These are phyloP conservation scores for Charadrius vociferus DNA, from an alignment of 2,113 vertebrate genomes.

Conservation along the genomic window DNA sequence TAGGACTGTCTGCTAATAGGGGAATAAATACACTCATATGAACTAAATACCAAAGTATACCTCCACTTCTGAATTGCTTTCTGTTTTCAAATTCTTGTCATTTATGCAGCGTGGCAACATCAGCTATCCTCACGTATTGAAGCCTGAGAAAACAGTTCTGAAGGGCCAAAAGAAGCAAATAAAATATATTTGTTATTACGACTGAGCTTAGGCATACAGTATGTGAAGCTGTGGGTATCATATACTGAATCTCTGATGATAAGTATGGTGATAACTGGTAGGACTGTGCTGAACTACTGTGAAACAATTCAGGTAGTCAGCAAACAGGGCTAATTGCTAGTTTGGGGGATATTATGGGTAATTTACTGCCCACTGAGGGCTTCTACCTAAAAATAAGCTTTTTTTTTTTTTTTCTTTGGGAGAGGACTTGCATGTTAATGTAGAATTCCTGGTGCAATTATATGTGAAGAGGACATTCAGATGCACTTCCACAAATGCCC, in stretches of 20 bases:
- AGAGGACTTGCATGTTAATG: slow-evolving; percentile 54
- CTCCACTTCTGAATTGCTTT: slow-evolving; percentile 16
- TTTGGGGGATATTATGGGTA: slow-evolving; percentile 66
- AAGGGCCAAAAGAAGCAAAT: slow-evolving; percentile 23
- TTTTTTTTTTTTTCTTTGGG: not conserved
- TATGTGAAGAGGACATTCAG: slow-evolving; percentile 4
- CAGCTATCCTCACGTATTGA: not conserved
- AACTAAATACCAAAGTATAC: slow-evolving; percentile 8
- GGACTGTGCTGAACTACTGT: slow-evolving; percentile 42
- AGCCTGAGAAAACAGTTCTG: slow-evolving; percentile 2
- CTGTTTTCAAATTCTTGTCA: not conserved
- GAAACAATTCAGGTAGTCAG: slow-evolving; percentile 68
- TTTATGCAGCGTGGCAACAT: not conserved
- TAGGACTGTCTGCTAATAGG: not conserved
- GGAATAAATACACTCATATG: slow-evolving; percentile 17
- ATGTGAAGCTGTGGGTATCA: not conserved
- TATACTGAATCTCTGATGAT: not conserved
- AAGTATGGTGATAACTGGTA: slow-evolving; percentile 61
- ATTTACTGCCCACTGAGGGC: slow-evolving; percentile 63
- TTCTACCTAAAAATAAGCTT: slow-evolving; percentile 63
- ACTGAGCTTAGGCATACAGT: not conserved
- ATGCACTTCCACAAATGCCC: slow-evolving; percentile 36
- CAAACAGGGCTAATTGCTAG: slow-evolving; percentile 67
- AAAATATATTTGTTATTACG: slow-evolving; percentile 39
- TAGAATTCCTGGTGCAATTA: slow-evolving; percentile 24